These are phyloP conservation scores for Cerastis rubricosa DNA, from an alignment of 2,888 invertebrate species.

Conservation along the genomic window DNA sequence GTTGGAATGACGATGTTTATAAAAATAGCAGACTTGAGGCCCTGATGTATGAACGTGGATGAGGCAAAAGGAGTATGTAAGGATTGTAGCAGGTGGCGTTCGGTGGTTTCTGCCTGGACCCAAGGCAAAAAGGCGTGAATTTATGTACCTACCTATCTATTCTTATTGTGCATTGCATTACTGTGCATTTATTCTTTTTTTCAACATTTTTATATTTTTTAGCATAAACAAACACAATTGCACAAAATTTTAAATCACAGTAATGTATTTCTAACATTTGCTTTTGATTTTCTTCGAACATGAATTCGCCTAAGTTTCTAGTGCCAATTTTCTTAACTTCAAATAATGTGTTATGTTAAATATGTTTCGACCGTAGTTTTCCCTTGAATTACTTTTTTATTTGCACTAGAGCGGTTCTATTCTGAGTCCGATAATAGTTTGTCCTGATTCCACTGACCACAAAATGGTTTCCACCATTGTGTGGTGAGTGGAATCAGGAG, in stretches of 20 bases:
- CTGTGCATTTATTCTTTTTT: too few relatives aligned
- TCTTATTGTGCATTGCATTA: too few relatives aligned
- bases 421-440: slow-evolving; percentile 31
- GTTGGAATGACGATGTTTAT: too few relatives aligned
- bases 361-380: slow-evolving; percentile 24
- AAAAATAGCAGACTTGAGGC: too few relatives aligned
- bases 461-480: slow-evolving; percentile 13
- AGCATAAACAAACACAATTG: background rate
- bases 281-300: slow-evolving; percentile 9
- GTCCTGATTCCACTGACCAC: too few relatives aligned
- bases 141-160: too few relatives aligned
- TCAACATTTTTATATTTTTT: too few relatives aligned
- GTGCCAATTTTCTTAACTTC: background rate
- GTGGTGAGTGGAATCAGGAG: slow-evolving; percentile 23
- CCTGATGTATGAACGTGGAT: too few relatives aligned
- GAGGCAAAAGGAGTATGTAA: too few relatives aligned
- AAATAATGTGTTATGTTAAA: slow-evolving; percentile 45
- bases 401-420: slow-evolving; percentile 21
- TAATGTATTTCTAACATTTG: background rate
- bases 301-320: slow-evolving; percentile 1
- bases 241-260: background rate
- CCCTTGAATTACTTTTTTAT: slow-evolving; percentile 47
- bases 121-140: too few relatives aligned
- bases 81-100: too few relatives aligned
- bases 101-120: too few relatives aligned